phyloP scores from a whole-genome alignment of 1,140 invertebrate species.

The Megalonaias nervosa region DNA sequence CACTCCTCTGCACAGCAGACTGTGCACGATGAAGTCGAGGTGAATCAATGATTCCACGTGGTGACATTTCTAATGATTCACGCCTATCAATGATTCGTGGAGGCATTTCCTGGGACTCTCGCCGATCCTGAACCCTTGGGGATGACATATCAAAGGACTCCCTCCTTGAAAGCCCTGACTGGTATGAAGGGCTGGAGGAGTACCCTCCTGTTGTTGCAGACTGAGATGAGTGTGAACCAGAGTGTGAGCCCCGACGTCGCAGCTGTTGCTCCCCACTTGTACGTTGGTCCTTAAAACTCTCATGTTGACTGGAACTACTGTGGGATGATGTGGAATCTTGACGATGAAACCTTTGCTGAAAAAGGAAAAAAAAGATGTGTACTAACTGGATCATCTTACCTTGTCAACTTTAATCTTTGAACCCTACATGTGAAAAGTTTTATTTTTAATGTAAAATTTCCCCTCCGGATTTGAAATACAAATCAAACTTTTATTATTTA shows the following conservation, averaged over 20 bases:
- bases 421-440: too few species aligned
- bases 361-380: slow-evolving; percentile 11
- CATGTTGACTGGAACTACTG: slow-evolving; percentile 62
- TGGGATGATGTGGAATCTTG: slow-evolving; percentile 63
- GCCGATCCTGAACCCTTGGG: too few species aligned
- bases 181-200: slow-evolving; percentile 51
- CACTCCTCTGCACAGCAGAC: slow-evolving; percentile 55
- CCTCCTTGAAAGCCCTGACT: slow-evolving; percentile 47
- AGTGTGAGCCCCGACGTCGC: slow-evolving; percentile 51
- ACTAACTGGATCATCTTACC: too few species aligned
- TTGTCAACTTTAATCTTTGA: too few species aligned
- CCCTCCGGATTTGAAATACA: too few species aligned
- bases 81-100: too few species aligned
- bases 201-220: slow-evolving; percentile 52
- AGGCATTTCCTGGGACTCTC: too few species aligned
- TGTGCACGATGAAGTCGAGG: slow-evolving; percentile 55
- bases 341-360: slow-evolving; percentile 58
- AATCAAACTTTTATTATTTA: too few species aligned
- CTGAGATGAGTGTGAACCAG: slow-evolving; percentile 43
- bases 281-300: slow-evolving; percentile 47
- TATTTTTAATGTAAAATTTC: too few species aligned
- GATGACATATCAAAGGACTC: slow-evolving; percentile 42
- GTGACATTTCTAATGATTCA: slow-evolving; percentile 56
- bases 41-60: slow-evolving; percentile 57
- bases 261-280: slow-evolving; percentile 48